These are phyloP conservation scores for Megaceryle torquata DNA, from an alignment of 2,113 vertebrate species.

Conservation along the genomic window DNA sequence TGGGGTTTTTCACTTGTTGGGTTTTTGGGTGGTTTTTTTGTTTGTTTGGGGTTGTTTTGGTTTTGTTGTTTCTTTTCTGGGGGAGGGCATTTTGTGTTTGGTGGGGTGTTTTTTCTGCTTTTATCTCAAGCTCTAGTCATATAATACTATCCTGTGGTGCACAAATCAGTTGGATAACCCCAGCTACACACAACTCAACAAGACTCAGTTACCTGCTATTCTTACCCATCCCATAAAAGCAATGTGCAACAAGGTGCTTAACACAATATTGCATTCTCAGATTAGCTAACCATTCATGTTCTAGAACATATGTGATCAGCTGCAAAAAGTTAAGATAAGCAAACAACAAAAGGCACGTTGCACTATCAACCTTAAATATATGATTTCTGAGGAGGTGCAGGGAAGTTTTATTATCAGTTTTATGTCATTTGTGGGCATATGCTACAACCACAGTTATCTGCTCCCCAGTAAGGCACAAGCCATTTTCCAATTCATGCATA, in stretches of 20 bases:
- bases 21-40: background rate
- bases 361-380: background rate
- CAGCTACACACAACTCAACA: background rate
- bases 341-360: background rate
- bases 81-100: background rate
- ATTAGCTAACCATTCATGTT: background rate
- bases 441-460: background rate
- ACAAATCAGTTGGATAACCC: background rate
- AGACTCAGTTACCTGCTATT: background rate
- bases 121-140: background rate
- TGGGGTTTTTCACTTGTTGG: background rate
- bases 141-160: fast-evolving
- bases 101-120: background rate
- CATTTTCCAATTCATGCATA: background rate
- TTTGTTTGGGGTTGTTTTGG: too few relatives aligned
- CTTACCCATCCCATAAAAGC: background rate
- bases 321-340: background rate
- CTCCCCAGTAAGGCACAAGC: background rate
- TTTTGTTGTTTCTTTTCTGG: background rate
- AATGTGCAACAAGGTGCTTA: background rate
- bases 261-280: background rate
- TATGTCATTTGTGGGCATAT: background rate
- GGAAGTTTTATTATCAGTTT: background rate
- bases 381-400: background rate
- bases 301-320: background rate